These are phyloP conservation scores for Nephila pilipes DNA, from an alignment of 1,140 invertebrate species.

Conservation along the genomic window DNA sequence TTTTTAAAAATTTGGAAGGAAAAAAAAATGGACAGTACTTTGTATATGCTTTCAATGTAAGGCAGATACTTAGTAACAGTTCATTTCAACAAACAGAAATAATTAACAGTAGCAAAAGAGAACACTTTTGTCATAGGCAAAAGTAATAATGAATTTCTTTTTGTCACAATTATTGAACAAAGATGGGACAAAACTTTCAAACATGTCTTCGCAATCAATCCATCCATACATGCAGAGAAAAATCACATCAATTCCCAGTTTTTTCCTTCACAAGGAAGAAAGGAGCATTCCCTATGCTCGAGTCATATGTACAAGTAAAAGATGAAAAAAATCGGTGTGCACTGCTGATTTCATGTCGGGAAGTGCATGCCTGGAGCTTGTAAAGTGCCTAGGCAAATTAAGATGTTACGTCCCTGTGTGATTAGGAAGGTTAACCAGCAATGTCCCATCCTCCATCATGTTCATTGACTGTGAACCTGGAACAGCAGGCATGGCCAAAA, in stretches of 20 bases:
- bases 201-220: background rate
- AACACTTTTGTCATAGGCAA: no score
- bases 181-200: no score
- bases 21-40: no score
- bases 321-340: background rate
- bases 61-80: no score
- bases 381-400: background rate
- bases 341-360: background rate
- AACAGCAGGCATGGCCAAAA: slow-evolving; percentile 70
- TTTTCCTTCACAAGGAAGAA: background rate
- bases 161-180: no score
- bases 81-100: no score
- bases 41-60: no score
- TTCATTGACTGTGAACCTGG: slow-evolving; percentile 44
- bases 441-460: slow-evolving; percentile 11
- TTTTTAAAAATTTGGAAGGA: no score
- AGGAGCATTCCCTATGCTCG: no score
- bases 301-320: slow-evolving; percentile 18
- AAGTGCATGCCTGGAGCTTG: background rate
- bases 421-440: slow-evolving; percentile 27
- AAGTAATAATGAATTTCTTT: no score
- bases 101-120: no score
- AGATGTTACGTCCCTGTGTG: slow-evolving; percentile 36
- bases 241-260: background rate
- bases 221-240: background rate